Evolutionary conservation across 2,113 vertebrate genomes (phyloP), one percentile per base, ranked within the genome.

Genomic region (Dicerorhinus sumatrensis): DNA sequence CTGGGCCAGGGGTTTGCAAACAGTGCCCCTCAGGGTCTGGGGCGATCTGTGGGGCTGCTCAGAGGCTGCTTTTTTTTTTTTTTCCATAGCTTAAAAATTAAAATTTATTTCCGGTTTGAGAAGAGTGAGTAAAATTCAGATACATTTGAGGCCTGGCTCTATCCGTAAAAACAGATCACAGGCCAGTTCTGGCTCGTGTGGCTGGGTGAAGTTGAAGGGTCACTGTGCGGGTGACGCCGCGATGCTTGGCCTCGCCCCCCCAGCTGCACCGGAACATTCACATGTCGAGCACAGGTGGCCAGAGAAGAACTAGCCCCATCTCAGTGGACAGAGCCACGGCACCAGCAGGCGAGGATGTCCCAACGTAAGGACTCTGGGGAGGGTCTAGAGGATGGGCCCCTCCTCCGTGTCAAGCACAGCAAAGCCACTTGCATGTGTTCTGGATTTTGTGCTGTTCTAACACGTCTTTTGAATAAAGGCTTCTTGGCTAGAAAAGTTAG

Each of bases 311-410:
- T 1, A 33, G 48, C 6, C 63, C 31, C 14, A 62, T 7, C 51
- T 18, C 63, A 13, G 0, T 2, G 25, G 36, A 58, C 63, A 72
- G 16, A 65, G 70, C 27, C 31, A n/a, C 20, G 6, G n/a, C 4
- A 27, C n/a, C 48, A 5, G 39, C 20, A n/a, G 58, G 33, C 13
- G 0, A 3, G 13, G 23, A 1, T 65, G 25, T 33, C 33, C 51
- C 36, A 12, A 39, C 27, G 7, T 0, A 11, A 54, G 54, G 51
- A 51, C 13, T 6, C 9, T 6, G 27, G 25, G 0, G 3, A 42
- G 36, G 42, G n/a, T 25, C 54, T n/a, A 8, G 3, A 46, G 17
- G 25, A 18, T 27, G 4, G 79, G 8, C 10, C 20, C n/a, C 13
- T 36, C 36, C 31, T 81, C 83, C 83, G 46, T 3, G 17, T 62